Conservation (phyloP, 2,797 vertebrate species). For the Sarcoramphus papa region DNA sequence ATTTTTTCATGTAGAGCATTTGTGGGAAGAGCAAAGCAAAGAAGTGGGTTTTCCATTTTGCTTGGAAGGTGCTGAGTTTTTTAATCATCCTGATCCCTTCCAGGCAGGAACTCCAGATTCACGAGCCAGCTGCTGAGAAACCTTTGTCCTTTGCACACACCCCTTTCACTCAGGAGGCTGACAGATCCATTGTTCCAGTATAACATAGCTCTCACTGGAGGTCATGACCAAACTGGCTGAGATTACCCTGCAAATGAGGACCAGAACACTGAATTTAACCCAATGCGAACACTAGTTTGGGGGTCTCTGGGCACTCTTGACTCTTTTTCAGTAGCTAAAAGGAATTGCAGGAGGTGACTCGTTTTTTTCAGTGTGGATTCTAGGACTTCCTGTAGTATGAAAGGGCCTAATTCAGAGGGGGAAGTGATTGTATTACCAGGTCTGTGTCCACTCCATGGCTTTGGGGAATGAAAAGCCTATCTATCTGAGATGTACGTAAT, state of each 20-base stretch:
- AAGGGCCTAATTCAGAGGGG: conserved; percentile 7
- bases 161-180: conserved; percentile 51
- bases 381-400: conserved; percentile 34
- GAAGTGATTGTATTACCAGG: not conserved
- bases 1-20: conserved; percentile 5
- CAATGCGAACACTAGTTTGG: not conserved
- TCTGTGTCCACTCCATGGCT: not conserved
- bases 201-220: conserved; percentile 58
- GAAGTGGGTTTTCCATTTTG: conserved; percentile 39
- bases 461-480: not conserved
- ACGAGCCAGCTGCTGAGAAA: conserved; percentile 61
- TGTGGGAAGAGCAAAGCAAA: conserved; percentile 39
- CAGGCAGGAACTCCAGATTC: conserved; percentile 52
- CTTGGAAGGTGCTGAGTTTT: conserved; percentile 56
- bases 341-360: conserved; percentile 42
- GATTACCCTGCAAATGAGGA: conserved; percentile 57
- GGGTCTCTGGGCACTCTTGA: not conserved
- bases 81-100: conserved; percentile 62
- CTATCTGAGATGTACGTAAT: not conserved
- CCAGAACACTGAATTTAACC: conserved; percentile 55
- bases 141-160: conserved; percentile 59
- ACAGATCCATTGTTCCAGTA: conserved; percentile 51
- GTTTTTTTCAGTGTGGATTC: not conserved
- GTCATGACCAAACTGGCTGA: conserved; percentile 59
- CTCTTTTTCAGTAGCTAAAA: conserved; percentile 35